phyloP scores from a whole-genome alignment of 2,797 vertebrate species.

The Vipera ursinii region DNA sequence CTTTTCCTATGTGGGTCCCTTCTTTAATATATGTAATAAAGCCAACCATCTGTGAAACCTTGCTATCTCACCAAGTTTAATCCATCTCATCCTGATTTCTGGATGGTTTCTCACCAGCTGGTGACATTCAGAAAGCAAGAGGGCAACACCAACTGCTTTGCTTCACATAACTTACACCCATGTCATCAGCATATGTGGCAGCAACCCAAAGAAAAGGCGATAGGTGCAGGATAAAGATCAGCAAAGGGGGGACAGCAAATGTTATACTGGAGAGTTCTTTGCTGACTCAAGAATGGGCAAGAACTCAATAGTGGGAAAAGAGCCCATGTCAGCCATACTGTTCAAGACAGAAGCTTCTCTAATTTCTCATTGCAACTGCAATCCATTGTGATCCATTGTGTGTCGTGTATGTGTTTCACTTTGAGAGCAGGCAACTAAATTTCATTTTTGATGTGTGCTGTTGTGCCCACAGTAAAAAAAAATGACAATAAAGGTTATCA shows the following conservation, averaged over 20 bases:
- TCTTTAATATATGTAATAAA: background rate
- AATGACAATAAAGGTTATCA: too few relatives aligned
- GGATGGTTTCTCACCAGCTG: background rate
- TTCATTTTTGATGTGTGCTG: too few relatives aligned
- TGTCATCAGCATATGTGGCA: background rate
- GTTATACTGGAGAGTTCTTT: background rate
- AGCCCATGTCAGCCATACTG: background rate
- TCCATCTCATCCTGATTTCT: background rate
- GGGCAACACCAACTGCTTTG: background rate
- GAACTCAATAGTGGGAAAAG: background rate
- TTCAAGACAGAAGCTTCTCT: background rate
- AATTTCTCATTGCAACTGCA: background rate
- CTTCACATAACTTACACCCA: background rate
- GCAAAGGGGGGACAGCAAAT: background rate
- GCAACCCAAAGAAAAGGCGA: background rate
- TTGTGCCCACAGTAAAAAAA: too few relatives aligned
- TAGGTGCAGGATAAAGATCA: background rate
- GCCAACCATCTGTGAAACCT: background rate
- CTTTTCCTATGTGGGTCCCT: too few relatives aligned
- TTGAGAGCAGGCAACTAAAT: too few relatives aligned
- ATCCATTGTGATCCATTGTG: background rate
- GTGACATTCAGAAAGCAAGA: background rate
- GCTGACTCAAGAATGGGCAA: background rate
- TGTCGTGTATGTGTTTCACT: too few relatives aligned
- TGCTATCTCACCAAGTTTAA: background rate